phyloP scores from a whole-genome alignment of 1,140 invertebrate genomes.

The Nasonia vitripennis region DNA sequence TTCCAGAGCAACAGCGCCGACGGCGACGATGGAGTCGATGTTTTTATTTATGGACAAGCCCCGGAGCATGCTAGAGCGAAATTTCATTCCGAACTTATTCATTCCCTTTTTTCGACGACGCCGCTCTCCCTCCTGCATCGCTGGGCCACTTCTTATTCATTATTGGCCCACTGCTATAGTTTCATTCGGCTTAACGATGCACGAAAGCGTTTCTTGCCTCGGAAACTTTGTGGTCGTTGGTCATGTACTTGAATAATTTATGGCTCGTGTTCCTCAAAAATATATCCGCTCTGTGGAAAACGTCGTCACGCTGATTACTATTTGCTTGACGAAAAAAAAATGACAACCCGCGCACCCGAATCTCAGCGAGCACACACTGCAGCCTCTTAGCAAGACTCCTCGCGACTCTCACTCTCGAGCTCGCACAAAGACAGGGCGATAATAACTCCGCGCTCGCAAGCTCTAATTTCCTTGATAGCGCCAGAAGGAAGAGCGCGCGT shows the following conservation, averaged over 20 bases:
- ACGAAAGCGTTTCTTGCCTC: not conserved
- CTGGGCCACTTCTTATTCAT: not conserved
- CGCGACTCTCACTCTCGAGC: not conserved
- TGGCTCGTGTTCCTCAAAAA: too few relatives aligned
- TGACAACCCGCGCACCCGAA: too few relatives aligned
- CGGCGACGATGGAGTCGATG: conserved; percentile 23
- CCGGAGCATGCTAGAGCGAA: conserved; percentile 23
- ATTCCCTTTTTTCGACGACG: conserved; percentile 31
- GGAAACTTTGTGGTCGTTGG: too few relatives aligned
- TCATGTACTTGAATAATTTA: too few relatives aligned
- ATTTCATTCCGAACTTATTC: conserved; percentile 50
- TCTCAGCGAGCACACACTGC: too few relatives aligned
- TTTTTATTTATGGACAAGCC: conserved; percentile 50
- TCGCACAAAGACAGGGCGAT: not conserved
- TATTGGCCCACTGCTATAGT: not conserved
- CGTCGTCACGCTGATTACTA: too few relatives aligned
- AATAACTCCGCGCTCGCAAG: not conserved
- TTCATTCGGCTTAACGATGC: not conserved
- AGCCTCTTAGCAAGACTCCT: not conserved
- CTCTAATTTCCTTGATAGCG: not conserved
- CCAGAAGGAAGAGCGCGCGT: not conserved
- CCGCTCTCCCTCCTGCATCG: not conserved
- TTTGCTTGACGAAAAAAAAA: too few relatives aligned
- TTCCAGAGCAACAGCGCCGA: conserved; percentile 1
- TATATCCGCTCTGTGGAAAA: too few relatives aligned